Conservation (phyloP, 2,888 invertebrate genomes). For the Leptogaster cylindrica region DNA sequence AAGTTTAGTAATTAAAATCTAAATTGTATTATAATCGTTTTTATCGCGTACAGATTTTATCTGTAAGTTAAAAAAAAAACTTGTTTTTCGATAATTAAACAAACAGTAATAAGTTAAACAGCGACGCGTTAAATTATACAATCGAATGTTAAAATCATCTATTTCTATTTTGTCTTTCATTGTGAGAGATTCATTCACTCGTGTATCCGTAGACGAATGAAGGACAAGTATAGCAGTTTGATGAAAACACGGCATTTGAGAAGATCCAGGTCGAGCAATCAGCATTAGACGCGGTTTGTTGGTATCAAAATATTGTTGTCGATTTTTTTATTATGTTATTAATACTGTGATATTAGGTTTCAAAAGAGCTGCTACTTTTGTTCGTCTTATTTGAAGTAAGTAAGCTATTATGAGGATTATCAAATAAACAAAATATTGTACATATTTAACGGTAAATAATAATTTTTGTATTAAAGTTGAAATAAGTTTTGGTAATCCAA, state of each 20-base stretch:
- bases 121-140: too few species aligned
- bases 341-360: constrained; percentile 33
- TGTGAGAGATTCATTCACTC: background rate
- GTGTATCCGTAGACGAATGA: background rate
- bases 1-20: constrained; percentile 28
- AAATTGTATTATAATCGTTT: constrained; percentile 36
- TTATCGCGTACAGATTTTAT: constrained; percentile 31
- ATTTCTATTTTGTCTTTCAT: background rate
- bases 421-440: background rate
- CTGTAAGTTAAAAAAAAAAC: constrained; percentile 28
- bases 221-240: background rate
- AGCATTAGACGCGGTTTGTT: constrained; percentile 1
- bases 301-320: constrained; percentile 18
- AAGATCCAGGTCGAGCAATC: background rate
- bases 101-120: constrained; percentile 11
- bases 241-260: background rate
- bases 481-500: background rate
- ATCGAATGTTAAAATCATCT: too few species aligned
- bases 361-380: constrained; percentile 24
- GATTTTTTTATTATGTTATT: constrained; percentile 34
- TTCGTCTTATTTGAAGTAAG: constrained; percentile 1
- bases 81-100: constrained; percentile 25
- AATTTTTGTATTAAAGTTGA: background rate
- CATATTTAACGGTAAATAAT: background rate
- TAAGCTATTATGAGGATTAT: too few species aligned